Percentiles rank a stretch among this genome's conserved stretches.
phyloP scores from a whole-genome alignment of 2,113 vertebrate species.

The Phylloscopus trochilus region DNA sequence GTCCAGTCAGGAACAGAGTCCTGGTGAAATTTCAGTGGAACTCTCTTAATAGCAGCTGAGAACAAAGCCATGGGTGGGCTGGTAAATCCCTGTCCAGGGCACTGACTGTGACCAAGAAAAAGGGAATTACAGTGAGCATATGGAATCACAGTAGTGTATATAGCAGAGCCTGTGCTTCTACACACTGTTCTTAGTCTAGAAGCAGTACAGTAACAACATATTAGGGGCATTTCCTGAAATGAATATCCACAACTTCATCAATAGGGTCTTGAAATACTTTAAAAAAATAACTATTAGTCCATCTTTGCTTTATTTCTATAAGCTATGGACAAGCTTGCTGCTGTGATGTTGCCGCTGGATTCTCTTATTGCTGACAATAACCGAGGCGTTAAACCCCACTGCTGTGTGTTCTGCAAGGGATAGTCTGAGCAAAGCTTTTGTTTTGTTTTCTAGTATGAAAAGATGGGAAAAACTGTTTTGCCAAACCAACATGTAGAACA shows the following conservation, averaged over 20 bases:
- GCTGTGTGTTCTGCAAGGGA: slow-evolving; percentile 47
- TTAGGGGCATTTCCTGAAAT: neutral
- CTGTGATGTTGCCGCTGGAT: neutral
- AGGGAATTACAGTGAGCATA: neutral
- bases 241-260: neutral
- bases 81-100: neutral
- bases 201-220: neutral
- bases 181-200: neutral
- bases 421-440: slow-evolving; percentile 56
- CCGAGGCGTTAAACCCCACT: neutral
- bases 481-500: slow-evolving; percentile 22
- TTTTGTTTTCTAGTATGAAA: slow-evolving; percentile 5
- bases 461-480: neutral
- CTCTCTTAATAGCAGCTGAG: neutral
- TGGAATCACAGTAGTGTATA: neutral
- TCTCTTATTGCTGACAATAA: neutral
- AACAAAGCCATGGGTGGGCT: neutral
- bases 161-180: neutral
- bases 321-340: neutral
- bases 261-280: neutral
- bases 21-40: neutral
- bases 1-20: neutral
- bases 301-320: neutral
- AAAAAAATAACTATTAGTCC: neutral
- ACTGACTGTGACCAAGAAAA: neutral